Conservation (phyloP, 2,797 vertebrate genomes). For the Gymnoscopelus microlampas region DNA sequence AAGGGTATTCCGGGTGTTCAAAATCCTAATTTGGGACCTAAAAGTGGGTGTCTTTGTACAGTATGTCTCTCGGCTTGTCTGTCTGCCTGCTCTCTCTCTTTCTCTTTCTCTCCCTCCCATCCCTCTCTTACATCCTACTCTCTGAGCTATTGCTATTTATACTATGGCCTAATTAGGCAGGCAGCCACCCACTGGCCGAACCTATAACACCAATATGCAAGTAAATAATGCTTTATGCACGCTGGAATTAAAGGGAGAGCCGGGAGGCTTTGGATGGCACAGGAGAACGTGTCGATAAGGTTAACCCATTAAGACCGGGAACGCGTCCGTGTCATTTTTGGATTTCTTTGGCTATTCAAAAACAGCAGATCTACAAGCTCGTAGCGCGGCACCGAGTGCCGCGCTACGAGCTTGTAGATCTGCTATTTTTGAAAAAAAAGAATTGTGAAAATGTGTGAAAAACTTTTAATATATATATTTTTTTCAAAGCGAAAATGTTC, state of each 20-base stretch:
- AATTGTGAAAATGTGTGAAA: too few relatives aligned
- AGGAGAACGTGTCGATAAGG: too few relatives aligned
- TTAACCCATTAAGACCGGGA: too few relatives aligned
- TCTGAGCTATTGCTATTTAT: constrained; percentile 55
- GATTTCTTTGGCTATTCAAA: too few relatives aligned
- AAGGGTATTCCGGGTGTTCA: not conserved
- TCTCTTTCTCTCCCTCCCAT: constrained; percentile 7
- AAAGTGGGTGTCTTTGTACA: not conserved
- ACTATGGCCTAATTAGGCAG: constrained; percentile 59
- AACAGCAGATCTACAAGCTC: too few relatives aligned
- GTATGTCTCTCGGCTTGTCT: not conserved
- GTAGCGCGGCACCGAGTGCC: too few relatives aligned
- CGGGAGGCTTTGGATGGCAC: not conserved
- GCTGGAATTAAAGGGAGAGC: not conserved
- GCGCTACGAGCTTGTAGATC: too few relatives aligned
- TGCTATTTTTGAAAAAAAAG: too few relatives aligned
- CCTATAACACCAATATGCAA: constrained; percentile 41
- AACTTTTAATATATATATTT: too few relatives aligned
- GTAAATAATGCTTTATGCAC: constrained; percentile 29
- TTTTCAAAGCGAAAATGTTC: too few relatives aligned
- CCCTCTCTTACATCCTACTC: constrained; percentile 7
- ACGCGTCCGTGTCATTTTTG: too few relatives aligned
- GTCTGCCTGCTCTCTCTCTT: not conserved
- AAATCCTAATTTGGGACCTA: constrained; percentile 8
- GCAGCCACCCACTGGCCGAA: constrained; percentile 45